A percentile compares a stretch with the other conserved stretches of the same genome.
These are phyloP conservation scores for Addax nasomaculatus DNA, from an alignment of 2,113 vertebrate species.

Conservation along the genomic window DNA sequence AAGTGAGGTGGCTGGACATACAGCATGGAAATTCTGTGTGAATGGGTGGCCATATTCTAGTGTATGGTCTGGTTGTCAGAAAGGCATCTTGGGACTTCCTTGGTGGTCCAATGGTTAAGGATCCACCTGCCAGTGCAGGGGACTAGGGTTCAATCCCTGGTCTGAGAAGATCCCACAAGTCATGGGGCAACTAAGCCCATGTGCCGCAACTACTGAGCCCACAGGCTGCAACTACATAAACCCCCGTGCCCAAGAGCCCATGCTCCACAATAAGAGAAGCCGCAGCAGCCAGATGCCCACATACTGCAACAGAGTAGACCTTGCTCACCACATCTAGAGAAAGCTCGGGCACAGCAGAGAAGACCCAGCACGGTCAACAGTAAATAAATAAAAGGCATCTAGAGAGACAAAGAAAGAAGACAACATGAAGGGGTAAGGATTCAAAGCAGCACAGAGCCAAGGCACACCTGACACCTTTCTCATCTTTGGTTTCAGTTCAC, in stretches of 20 bases:
- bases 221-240: not conserved
- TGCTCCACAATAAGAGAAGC: not conserved
- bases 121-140: not conserved
- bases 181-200: not conserved
- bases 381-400: not conserved
- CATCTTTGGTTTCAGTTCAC: not conserved
- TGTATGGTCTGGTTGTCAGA: not conserved
- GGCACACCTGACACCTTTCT: too few species aligned
- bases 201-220: not conserved
- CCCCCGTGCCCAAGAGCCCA: not conserved
- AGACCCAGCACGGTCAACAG: accelerated
- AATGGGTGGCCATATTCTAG: accelerated
- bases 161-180: not conserved
- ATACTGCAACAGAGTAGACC: not conserved
- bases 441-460: not conserved
- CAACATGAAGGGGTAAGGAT: not conserved
- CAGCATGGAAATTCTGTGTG: accelerated
- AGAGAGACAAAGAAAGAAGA: not conserved
- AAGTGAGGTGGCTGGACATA: not conserved
- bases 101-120: not conserved
- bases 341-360: not conserved
- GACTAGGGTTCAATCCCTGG: not conserved
- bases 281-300: not conserved
- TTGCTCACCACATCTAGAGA: not conserved
- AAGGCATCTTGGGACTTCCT: not conserved